phyloP scores from a whole-genome alignment of 2,888 invertebrate genomes.

The Parnassius smintheus region DNA sequence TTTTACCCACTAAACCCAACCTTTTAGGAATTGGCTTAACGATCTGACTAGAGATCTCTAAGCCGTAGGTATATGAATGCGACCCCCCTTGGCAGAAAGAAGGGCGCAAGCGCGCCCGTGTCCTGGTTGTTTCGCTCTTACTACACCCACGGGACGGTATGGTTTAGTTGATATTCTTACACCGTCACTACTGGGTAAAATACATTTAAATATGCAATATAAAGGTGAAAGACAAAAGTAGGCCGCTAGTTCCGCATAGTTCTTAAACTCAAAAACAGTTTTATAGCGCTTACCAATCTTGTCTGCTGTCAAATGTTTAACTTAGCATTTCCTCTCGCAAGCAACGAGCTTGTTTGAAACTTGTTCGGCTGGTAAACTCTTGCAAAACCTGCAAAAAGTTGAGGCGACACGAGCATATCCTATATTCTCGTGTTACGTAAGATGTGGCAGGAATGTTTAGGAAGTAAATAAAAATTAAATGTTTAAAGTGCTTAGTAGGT shows the following conservation, averaged over 20 bases:
- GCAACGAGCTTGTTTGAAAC: constrained; percentile 15
- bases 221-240: neutral
- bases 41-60: no score
- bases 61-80: no score
- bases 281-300: neutral
- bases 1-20: no score
- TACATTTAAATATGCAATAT: neutral
- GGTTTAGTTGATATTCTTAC: no score
- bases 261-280: constrained; percentile 2
- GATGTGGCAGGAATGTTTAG: neutral
- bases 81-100: no score
- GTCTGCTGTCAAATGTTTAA: constrained; percentile 5
- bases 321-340: constrained; percentile 8
- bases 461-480: neutral
- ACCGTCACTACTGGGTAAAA: neutral
- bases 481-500: neutral
- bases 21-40: no score
- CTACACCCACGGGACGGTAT: no score
- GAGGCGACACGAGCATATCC: constrained; percentile 3
- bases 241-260: constrained; percentile 10
- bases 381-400: constrained; percentile 17
- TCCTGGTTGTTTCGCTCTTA: no score
- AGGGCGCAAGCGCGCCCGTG: no score
- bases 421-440: neutral
- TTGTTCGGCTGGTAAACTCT: constrained; percentile 22